Evolutionary conservation across 2,113 vertebrate species (phyloP).

Genomic region (Eudyptes chrysolophus): DNA sequence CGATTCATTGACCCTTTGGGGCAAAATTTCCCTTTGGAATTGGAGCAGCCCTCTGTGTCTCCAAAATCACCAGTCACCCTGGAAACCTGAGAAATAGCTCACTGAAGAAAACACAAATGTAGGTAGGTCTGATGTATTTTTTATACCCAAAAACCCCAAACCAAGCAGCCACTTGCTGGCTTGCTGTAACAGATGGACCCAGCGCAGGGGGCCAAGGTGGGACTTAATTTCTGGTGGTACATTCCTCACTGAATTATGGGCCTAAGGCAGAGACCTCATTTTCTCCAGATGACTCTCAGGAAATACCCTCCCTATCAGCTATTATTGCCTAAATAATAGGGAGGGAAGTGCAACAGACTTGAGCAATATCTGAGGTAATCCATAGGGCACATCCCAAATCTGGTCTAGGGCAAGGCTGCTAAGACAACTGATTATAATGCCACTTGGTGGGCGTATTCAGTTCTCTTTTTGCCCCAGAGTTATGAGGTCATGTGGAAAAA

Average conservation of each 20-base stretch:
- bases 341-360: not conserved
- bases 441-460: not conserved
- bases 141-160: not conserved
- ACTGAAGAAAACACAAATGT: not conserved
- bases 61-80: not conserved
- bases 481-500: slow-evolving; percentile 39
- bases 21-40: not conserved
- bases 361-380: slow-evolving; percentile 12
- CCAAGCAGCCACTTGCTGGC: not conserved
- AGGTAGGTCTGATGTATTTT: not conserved
- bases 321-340: slow-evolving; percentile 60
- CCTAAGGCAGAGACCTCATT: slow-evolving; percentile 26
- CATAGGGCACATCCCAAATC: slow-evolving; percentile 30
- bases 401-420: slow-evolving; percentile 18
- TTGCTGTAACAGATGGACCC: not conserved
- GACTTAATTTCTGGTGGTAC: slow-evolving; percentile 3
- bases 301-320: slow-evolving; percentile 61
- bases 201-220: not conserved
- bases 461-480: not conserved
- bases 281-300: slow-evolving; percentile 58
- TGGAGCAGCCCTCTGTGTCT: not conserved
- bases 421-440: not conserved
- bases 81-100: not conserved
- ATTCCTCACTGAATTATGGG: slow-evolving; percentile 6
- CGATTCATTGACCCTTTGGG: accelerated